These are phyloP conservation scores for Macrostomum cliftonense DNA, from an alignment of 2,888 invertebrate species.

Conservation along the genomic window DNA sequence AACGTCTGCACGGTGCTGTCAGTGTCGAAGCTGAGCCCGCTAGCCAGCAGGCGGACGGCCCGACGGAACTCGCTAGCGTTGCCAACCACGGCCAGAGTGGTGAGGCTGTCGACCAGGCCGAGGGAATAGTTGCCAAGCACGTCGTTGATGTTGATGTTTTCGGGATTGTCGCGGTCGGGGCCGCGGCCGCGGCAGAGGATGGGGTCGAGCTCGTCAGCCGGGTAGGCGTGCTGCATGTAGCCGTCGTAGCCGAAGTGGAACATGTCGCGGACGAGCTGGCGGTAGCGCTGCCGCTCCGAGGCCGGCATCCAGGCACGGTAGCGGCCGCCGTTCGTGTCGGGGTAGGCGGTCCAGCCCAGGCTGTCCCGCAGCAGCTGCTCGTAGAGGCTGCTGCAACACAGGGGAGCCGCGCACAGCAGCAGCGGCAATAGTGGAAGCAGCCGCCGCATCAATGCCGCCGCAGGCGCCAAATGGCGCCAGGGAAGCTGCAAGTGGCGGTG, in stretches of 20 bases:
- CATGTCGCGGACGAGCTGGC: conserved; percentile 38
- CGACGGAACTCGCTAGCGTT: conserved; percentile 44
- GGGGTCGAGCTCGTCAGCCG: conserved; percentile 47
- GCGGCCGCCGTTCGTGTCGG: too few species aligned
- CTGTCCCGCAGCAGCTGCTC: too few species aligned
- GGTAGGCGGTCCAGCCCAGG: too few species aligned
- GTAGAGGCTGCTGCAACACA: too few species aligned
- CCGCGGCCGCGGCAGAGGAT: conserved; percentile 47
- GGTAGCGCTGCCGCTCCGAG: conserved; percentile 4
- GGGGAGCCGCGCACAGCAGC: too few species aligned
- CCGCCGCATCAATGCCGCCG: too few species aligned
- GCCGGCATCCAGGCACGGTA: too few species aligned
- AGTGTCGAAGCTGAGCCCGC: conserved; percentile 45
- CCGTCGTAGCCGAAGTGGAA: conserved; percentile 46
- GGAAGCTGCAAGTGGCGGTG: too few species aligned
- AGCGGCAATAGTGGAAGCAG: too few species aligned
- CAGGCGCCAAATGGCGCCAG: too few species aligned
- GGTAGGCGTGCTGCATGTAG: conserved; percentile 48
- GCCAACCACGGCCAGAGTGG: conserved; percentile 45
- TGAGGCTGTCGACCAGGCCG: conserved; percentile 45
- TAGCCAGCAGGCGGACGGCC: conserved; percentile 44
- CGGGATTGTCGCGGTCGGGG: conserved; percentile 46
- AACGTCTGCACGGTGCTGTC: conserved; percentile 48
- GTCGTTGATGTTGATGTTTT: conserved; percentile 50
- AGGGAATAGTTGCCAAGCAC: conserved; percentile 47